A percentile compares a stretch with the other conserved stretches of the same genome.
These are phyloP conservation scores for Tupiocoris notatus DNA, from an alignment of 2,888 invertebrate genomes.

Conservation along the genomic window DNA sequence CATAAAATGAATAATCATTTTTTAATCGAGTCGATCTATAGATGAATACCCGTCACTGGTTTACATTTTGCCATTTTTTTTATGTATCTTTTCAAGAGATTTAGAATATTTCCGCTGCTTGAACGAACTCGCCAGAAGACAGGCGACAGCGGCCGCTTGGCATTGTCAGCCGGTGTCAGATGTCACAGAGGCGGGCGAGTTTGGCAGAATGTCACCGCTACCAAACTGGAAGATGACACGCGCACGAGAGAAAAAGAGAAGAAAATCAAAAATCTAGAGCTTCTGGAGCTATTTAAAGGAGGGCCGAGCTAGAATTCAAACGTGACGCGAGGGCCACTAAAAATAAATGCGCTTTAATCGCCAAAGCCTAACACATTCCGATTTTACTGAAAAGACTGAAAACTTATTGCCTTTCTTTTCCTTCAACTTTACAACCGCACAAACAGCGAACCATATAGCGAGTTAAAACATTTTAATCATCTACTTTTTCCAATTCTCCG, in stretches of 20 bases:
- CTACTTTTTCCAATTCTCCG: too few relatives aligned
- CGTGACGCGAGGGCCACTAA: background rate
- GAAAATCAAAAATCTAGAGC: background rate
- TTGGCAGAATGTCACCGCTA: background rate
- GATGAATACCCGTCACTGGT: too few relatives aligned
- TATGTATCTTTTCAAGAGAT: too few relatives aligned
- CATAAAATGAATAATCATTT: too few relatives aligned
- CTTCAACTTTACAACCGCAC: too few relatives aligned
- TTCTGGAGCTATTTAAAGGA: background rate
- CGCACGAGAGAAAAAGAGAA: background rate
- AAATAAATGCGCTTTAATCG: background rate
- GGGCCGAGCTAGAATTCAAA: background rate
- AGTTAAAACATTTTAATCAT: too few relatives aligned
- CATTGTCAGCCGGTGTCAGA: background rate
- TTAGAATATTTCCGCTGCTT: too few relatives aligned
- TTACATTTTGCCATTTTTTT: too few relatives aligned
- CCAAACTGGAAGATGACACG: background rate
- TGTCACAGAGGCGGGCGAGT: background rate
- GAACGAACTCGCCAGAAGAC: background rate
- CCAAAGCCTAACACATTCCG: background rate
- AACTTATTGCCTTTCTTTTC: too few relatives aligned
- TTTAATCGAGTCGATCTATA: too few relatives aligned
- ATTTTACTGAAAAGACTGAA: too few relatives aligned
- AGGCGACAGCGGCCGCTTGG: background rate
- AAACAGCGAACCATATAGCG: too few relatives aligned